These are phyloP conservation scores for Podiceps cristatus DNA, from an alignment of 2,113 vertebrate genomes.

Conservation along the genomic window DNA sequence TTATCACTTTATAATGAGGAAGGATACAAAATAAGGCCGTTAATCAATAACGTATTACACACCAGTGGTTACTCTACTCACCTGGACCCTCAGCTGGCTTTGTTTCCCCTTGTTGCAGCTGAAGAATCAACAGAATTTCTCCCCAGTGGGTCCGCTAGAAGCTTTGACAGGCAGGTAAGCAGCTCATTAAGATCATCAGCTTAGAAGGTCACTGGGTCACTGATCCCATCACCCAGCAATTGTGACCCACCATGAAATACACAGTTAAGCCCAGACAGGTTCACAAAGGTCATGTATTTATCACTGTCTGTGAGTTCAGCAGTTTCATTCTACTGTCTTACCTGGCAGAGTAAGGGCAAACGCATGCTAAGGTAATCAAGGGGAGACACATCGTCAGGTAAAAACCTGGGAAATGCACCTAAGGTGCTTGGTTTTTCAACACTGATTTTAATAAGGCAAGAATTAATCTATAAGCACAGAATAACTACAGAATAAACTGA, in stretches of 20 bases:
- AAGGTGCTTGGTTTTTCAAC: not conserved
- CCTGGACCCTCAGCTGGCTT: not conserved
- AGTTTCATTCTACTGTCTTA: not conserved
- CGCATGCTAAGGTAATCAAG: not conserved
- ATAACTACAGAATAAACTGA: not conserved
- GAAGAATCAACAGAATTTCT: not conserved
- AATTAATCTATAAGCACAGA: not conserved
- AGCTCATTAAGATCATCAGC: not conserved
- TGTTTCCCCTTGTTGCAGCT: not conserved
- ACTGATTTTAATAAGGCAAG: not conserved
- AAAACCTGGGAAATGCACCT: not conserved
- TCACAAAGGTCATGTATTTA: not conserved
- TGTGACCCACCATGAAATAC: not conserved
- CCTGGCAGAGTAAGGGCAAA: not conserved
- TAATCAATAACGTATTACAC: not conserved
- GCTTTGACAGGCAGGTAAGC: not conserved
- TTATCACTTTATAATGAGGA: not conserved
- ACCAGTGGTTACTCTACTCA: not conserved
- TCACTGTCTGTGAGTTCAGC: not conserved
- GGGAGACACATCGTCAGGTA: not conserved
- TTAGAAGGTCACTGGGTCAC: not conserved
- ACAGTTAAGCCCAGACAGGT: not conserved
- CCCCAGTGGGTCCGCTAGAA: not conserved
- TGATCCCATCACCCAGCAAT: not conserved
- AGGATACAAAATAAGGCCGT: not conserved